These are phyloP conservation scores for Sthenelais limicola DNA, from an alignment of 2,888 invertebrate species.

Conservation along the genomic window DNA sequence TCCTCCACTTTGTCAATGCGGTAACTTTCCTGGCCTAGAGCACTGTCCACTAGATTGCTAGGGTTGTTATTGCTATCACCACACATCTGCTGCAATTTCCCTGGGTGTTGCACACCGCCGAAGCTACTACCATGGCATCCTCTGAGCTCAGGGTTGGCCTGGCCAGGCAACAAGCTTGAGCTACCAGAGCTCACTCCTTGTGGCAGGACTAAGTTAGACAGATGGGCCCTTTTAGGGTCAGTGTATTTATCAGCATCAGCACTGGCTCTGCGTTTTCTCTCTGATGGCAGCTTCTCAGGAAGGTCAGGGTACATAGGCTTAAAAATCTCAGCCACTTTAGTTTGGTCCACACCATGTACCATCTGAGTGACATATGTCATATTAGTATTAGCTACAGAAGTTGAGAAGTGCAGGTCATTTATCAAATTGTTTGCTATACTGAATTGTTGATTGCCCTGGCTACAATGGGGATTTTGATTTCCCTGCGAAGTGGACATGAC, in stretches of 20 bases:
- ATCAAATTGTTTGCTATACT: not conserved
- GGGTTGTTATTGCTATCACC: constrained; percentile 26
- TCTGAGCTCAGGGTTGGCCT: constrained; percentile 19
- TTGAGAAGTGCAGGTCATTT: constrained; percentile 13
- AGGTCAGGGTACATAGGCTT: constrained; percentile 34
- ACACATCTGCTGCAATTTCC: not conserved
- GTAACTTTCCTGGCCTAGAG: not conserved
- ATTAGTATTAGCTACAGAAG: constrained; percentile 14
- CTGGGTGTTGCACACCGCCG: not conserved
- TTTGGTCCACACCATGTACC: constrained; percentile 22
- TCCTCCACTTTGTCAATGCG: constrained; percentile 46
- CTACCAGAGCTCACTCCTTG: constrained; percentile 1
- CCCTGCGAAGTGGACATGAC: not conserved
- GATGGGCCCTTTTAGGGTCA: constrained; percentile 44
- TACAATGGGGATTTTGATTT: constrained; percentile 15
- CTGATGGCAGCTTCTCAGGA: constrained; percentile 5
- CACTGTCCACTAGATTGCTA: not conserved
- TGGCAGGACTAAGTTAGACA: constrained; percentile 26
- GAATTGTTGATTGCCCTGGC: not conserved
- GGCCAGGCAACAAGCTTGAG: constrained; percentile 11
- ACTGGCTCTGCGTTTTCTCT: constrained; percentile 51
- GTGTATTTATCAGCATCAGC: constrained; percentile 52
- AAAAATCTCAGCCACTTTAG: constrained; percentile 30
- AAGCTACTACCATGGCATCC: constrained; percentile 12
- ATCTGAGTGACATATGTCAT: constrained; percentile 19